These are phyloP conservation scores for Drosophila parthenogenetica DNA, from an alignment of 2,888 invertebrate genomes.

Conservation along the genomic window DNA sequence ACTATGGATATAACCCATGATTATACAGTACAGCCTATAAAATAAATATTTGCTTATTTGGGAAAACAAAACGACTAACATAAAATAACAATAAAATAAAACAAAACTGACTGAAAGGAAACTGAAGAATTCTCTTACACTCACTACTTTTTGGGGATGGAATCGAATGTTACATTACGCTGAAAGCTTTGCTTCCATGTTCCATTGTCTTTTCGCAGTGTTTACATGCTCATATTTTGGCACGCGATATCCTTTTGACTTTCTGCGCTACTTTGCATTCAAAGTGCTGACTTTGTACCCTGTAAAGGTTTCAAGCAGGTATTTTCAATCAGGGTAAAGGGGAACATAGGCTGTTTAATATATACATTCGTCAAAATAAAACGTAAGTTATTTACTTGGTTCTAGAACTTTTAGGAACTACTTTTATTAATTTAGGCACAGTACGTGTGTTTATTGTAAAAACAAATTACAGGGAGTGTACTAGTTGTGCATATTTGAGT, in stretches of 20 bases:
- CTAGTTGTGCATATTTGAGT: neutral
- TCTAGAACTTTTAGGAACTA: no score
- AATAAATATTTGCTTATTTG: slow-evolving; percentile 76
- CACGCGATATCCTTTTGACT: slow-evolving; percentile 81
- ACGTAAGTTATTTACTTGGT: no score
- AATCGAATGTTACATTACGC: slow-evolving; percentile 23
- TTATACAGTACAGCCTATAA: slow-evolving; percentile 51
- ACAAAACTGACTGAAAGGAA: slow-evolving; percentile 41
- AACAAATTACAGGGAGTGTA: neutral
- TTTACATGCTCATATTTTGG: slow-evolving; percentile 74
- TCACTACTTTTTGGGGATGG: slow-evolving; percentile 34
- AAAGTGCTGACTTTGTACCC: slow-evolving; percentile 34
- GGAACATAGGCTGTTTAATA: neutral
- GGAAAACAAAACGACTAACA: slow-evolving; percentile 64
- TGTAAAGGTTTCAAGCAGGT: neutral
- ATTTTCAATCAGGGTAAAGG: neutral
- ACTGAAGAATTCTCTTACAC: slow-evolving; percentile 26
- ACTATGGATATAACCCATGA: slow-evolving; percentile 4
- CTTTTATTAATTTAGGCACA: no score
- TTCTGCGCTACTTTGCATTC: slow-evolving; percentile 60
- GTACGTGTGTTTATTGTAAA: no score
- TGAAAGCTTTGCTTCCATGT: slow-evolving; percentile 64
- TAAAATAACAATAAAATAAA: slow-evolving; percentile 72
- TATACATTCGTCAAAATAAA: no score
- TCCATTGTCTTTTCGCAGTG: slow-evolving; percentile 43